Conservation (phyloP, 2,888 invertebrate genomes). For the Xylophagus ater region DNA sequence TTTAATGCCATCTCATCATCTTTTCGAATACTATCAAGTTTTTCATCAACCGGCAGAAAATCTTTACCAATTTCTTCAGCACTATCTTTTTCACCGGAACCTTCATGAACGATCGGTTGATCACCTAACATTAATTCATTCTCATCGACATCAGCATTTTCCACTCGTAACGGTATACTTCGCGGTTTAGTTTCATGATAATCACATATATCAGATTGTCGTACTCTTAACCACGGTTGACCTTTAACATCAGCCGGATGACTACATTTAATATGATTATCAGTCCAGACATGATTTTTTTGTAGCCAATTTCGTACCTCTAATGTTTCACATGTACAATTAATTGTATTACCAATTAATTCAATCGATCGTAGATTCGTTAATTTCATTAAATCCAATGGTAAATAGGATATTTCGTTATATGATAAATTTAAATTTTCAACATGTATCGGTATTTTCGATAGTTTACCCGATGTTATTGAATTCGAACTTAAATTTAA, state of each 20-base stretch:
- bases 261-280: constrained; percentile 44
- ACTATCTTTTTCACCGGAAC: constrained; percentile 29
- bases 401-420: constrained; percentile 49
- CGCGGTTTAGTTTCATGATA: constrained; percentile 12
- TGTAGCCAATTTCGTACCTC: constrained; percentile 50
- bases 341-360: constrained; percentile 54
- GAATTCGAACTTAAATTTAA: constrained; percentile 51
- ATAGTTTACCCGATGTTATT: constrained; percentile 43
- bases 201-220: constrained; percentile 46
- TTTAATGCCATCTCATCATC: constrained; percentile 22
- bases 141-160: constrained; percentile 26
- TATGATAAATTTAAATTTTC: constrained; percentile 51
- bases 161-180: neutral
- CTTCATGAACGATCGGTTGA: constrained; percentile 40
- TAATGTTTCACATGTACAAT: constrained; percentile 59
- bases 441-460: constrained; percentile 46
- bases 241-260: constrained; percentile 43
- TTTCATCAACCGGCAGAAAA: constrained; percentile 28
- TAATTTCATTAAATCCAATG: constrained; percentile 45
- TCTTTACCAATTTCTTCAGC: constrained; percentile 33
- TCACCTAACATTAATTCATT: constrained; percentile 55
- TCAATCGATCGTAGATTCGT: constrained; percentile 48
- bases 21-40: constrained; percentile 18
- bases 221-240: constrained; percentile 47
- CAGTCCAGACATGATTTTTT: constrained; percentile 44